A percentile compares a stretch with the other conserved stretches of the same genome.
Conservation (phyloP, 2,888 invertebrate genomes). For the Apamea crenata region DNA sequence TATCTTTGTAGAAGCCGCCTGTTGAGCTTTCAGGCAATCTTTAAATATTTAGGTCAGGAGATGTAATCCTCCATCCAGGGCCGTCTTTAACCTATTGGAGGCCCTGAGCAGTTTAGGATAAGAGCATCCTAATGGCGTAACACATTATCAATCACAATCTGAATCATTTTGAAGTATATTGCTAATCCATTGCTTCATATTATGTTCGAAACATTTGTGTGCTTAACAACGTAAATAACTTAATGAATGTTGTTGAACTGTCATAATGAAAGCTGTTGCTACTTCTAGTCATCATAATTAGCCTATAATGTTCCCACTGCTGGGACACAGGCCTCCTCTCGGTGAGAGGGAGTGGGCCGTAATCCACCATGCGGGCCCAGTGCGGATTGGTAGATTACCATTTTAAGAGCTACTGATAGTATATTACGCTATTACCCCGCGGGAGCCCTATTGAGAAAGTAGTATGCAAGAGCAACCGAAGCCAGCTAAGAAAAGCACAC, state of each 20-base stretch:
- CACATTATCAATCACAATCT: background rate
- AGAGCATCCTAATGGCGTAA: background rate
- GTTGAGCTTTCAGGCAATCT: slow-evolving; percentile 46
- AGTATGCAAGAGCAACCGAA: background rate
- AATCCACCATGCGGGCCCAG: too few species aligned
- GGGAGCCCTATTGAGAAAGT: background rate
- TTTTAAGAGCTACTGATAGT: too few species aligned
- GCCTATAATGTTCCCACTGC: too few species aligned
- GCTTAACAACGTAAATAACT: background rate
- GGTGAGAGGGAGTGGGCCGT: too few species aligned
- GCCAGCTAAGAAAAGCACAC: background rate
- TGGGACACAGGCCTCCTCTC: too few species aligned
- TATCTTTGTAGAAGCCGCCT: slow-evolving; percentile 51
- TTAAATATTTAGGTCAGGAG: slow-evolving; percentile 60
- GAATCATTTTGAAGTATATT: background rate
- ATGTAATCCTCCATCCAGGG: slow-evolving; percentile 32
- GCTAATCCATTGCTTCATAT: background rate
- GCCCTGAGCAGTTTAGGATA: background rate
- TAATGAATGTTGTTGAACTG: background rate
- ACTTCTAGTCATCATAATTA: background rate
- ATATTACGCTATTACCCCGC: background rate
- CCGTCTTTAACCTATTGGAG: background rate
- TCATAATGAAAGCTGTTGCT: background rate
- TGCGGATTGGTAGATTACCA: too few species aligned
- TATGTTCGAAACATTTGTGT: background rate